These are phyloP conservation scores for Mormyrus iriodes DNA, from an alignment of 2,113 vertebrate genomes.

Conservation along the genomic window DNA sequence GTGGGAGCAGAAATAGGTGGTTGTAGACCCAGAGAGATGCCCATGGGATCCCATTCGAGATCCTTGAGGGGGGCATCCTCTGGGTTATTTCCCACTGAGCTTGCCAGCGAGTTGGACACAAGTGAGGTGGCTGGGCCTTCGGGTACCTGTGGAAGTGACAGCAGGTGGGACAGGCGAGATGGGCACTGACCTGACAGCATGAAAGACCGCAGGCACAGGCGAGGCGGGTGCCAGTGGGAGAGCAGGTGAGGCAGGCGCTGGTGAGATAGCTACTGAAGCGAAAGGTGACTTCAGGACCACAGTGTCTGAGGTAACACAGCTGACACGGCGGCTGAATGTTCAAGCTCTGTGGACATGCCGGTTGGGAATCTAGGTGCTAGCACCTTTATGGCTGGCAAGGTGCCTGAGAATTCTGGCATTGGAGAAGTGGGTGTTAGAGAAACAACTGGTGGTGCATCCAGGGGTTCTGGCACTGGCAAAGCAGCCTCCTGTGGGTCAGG, in stretches of 20 bases:
- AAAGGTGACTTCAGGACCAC: not conserved
- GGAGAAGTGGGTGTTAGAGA: too few relatives aligned
- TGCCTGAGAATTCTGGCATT: too few relatives aligned
- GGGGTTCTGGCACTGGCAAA: not conserved
- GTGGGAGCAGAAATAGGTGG: not conserved
- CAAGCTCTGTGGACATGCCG: not conserved
- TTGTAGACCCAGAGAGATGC: not conserved
- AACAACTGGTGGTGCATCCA: not conserved
- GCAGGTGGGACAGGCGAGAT: not conserved
- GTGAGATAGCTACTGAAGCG: not conserved
- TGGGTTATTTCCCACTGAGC: not conserved
- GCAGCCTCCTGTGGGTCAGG: not conserved
- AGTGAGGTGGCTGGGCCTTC: not conserved
- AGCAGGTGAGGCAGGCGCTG: too few relatives aligned
- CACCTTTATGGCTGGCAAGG: too few relatives aligned
- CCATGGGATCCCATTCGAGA: not conserved
- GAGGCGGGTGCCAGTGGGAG: too few relatives aligned
- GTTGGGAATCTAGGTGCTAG: too few relatives aligned
- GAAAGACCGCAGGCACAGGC: too few relatives aligned
- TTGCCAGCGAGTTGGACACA: not conserved
- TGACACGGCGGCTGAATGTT: not conserved
- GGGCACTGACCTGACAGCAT: not conserved
- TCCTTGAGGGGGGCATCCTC: not conserved
- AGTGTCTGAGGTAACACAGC: not conserved
- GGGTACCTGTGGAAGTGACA: not conserved